Conservation (phyloP, 2,888 invertebrate genomes). For the Tricholauxania praeusta region DNA sequence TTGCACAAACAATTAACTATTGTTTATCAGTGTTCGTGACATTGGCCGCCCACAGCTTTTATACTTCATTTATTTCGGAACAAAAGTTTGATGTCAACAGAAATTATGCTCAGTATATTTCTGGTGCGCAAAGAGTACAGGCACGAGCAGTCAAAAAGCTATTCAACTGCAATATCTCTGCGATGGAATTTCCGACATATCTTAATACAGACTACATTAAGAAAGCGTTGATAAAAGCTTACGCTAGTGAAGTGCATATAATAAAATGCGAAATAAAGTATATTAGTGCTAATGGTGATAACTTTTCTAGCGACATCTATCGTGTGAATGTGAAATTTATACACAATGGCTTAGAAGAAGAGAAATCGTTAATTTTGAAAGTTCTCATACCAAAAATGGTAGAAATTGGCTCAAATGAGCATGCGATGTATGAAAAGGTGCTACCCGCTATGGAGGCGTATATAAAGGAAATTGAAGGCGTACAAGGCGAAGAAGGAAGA, state of each 20-base stretch:
- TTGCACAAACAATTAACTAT: too few relatives aligned
- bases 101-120: slow-evolving; percentile 2
- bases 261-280: slow-evolving; percentile 40
- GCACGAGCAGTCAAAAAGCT: not conserved
- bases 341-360: slow-evolving; percentile 32
- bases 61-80: not conserved
- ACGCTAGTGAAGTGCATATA: slow-evolving; percentile 25
- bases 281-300: slow-evolving; percentile 51
- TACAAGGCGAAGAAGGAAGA: slow-evolving; percentile 28
- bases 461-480: slow-evolving; percentile 14
- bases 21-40: too few relatives aligned
- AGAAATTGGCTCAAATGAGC: slow-evolving; percentile 53
- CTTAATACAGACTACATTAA: slow-evolving; percentile 40
- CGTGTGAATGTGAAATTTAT: slow-evolving; percentile 47
- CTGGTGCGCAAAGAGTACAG: not conserved
- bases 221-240: slow-evolving; percentile 37
- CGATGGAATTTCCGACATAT: slow-evolving; percentile 20
- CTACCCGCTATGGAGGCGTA: slow-evolving; percentile 51
- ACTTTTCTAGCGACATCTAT: slow-evolving; percentile 60
- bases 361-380: slow-evolving; percentile 51
- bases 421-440: slow-evolving; percentile 51
- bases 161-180: slow-evolving; percentile 25
- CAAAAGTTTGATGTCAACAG: not conserved
- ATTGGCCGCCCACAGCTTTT: too few relatives aligned
- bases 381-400: slow-evolving; percentile 53